Conservation (phyloP, 2,888 invertebrate genomes). For the Lomographa bimaculata region DNA sequence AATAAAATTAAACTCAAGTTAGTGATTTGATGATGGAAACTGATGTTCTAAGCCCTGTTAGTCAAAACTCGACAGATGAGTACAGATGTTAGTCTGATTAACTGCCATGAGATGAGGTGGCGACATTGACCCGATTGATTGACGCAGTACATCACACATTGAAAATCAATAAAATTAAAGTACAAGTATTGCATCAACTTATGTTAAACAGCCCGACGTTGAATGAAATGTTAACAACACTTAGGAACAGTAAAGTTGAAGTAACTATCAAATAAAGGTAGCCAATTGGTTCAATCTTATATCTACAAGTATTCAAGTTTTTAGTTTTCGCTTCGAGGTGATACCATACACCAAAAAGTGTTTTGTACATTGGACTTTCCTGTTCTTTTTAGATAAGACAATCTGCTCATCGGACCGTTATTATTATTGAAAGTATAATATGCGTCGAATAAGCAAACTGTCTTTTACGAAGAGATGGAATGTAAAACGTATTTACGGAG, state of each 20-base stretch:
- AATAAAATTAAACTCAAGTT: conserved; percentile 64
- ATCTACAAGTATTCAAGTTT: conserved; percentile 3
- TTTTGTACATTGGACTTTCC: conserved; percentile 50
- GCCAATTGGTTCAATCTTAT: conserved; percentile 27
- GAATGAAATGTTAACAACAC: conserved; percentile 31
- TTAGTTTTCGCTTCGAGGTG: conserved; percentile 12
- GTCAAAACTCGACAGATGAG: conserved; percentile 50
- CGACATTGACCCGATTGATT: conserved; percentile 56
- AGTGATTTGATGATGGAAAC: conserved; percentile 60
- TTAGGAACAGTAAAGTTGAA: conserved; percentile 62
- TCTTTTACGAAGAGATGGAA: conserved; percentile 25
- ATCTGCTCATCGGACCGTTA: conserved; percentile 41
- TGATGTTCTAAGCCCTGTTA: conserved; percentile 67
- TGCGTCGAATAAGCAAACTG: conserved; percentile 36
- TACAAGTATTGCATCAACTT: conserved; percentile 56
- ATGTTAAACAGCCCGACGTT: conserved; percentile 32
- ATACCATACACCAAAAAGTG: conserved; percentile 41
- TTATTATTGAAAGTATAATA: no score
- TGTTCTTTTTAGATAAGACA: conserved; percentile 55
- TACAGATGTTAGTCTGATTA: conserved; percentile 59
- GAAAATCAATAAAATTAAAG: conserved; percentile 35
- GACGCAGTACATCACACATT: conserved; percentile 59
- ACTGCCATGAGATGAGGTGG: conserved; percentile 47
- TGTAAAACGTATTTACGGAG: conserved; percentile 37
- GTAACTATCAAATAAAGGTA: conserved; percentile 26